Conservation (phyloP, 1,140 invertebrate genomes). For the Metaphire vulgaris region DNA sequence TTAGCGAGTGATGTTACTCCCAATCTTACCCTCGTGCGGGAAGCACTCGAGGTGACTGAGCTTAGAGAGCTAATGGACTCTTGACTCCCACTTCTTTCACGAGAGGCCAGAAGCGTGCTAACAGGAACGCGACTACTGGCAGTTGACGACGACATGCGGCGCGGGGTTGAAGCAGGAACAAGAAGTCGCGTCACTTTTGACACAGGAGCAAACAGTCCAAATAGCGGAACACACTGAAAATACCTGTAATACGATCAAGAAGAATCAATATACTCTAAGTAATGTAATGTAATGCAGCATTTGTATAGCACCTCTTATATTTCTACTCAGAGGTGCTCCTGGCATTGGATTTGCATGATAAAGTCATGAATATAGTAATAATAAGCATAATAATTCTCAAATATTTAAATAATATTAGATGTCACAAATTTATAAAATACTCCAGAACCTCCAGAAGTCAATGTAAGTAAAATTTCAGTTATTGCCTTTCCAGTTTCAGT, state of each 20-base stretch:
- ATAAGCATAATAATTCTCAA: too few species aligned
- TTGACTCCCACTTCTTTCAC: slow-evolving; percentile 55
- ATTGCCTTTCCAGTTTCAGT: too few species aligned
- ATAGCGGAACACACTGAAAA: slow-evolving; percentile 81
- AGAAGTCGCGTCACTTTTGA: slow-evolving; percentile 50
- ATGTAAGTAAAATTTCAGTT: too few species aligned
- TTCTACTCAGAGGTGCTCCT: too few species aligned
- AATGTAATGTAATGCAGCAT: too few species aligned
- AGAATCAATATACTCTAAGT: neutral
- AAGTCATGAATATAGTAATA: too few species aligned
- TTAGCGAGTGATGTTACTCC: slow-evolving; percentile 62
- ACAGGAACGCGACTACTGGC: neutral
- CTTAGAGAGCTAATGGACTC: slow-evolving; percentile 77
- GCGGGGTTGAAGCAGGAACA: neutral
- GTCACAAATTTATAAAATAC: too few species aligned
- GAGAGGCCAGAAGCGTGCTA: slow-evolving; percentile 11
- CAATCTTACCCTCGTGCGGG: slow-evolving; percentile 66
- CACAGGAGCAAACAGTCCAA: slow-evolving; percentile 84
- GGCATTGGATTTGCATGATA: too few species aligned
- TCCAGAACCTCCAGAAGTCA: too few species aligned
- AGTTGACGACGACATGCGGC: neutral
- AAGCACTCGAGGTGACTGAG: slow-evolving; percentile 65
- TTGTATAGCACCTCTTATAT: too few species aligned
- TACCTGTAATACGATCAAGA: slow-evolving; percentile 61
- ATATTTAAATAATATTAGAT: too few species aligned